These are phyloP conservation scores for Diadophis punctatus DNA, from an alignment of 2,113 vertebrate species.

Conservation along the genomic window DNA sequence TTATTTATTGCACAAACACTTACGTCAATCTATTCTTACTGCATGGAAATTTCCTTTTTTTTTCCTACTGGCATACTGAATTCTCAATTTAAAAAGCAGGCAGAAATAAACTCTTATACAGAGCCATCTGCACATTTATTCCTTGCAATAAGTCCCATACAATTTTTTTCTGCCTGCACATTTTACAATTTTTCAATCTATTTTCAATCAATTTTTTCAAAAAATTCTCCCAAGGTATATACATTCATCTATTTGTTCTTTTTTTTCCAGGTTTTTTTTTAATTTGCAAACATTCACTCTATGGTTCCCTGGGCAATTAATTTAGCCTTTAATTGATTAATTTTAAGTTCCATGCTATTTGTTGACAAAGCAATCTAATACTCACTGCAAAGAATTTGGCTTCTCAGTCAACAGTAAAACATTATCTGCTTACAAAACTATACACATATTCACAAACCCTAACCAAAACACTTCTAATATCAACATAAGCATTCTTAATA, in stretches of 20 bases:
- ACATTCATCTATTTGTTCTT: background rate
- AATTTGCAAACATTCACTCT: background rate
- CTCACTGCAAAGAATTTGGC: background rate
- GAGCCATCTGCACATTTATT: background rate
- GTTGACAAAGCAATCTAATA: background rate
- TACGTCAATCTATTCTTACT: background rate
- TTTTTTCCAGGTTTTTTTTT: background rate
- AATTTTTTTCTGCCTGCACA: background rate
- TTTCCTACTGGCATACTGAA: background rate
- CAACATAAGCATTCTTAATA: background rate
- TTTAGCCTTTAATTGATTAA: background rate
- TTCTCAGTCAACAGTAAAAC: background rate
- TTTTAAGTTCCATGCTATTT: background rate
- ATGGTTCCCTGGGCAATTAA: background rate
- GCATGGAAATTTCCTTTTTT: background rate
- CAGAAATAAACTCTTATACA: background rate
- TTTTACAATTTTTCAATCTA: background rate
- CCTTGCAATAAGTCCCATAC: background rate
- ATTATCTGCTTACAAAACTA: background rate
- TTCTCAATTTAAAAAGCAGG: background rate
- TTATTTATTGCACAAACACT: background rate
- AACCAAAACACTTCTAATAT: background rate
- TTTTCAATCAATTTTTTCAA: background rate
- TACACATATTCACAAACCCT: background rate
- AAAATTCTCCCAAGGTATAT: background rate